Evolutionary conservation across 1,140 invertebrate genomes (phyloP).

Genomic region (Euglossa dilemma): DNA sequence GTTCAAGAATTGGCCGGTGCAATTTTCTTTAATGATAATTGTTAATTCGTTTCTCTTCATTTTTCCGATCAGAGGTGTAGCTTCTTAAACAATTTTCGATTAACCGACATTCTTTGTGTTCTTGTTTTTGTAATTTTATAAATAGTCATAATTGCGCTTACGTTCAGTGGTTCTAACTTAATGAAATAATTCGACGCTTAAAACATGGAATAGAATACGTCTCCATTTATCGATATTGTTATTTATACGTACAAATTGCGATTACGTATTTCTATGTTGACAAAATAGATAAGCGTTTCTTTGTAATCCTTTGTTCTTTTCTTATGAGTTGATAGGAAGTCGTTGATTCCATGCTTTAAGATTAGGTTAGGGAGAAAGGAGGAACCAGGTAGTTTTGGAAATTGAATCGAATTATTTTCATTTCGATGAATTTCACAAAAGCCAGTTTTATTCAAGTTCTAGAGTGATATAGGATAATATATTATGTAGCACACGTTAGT

Average conservation of each 20-base stretch:
- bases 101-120: background rate
- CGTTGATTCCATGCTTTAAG: background rate
- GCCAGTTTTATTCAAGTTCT: constrained; percentile 5
- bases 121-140: constrained; percentile 34
- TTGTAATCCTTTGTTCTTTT: background rate
- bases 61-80: background rate
- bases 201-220: background rate
- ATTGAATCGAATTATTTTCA: background rate
- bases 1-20: background rate
- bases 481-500: background rate
- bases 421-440: background rate
- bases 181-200: background rate
- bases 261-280: background rate
- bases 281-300: background rate
- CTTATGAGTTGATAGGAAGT: background rate
- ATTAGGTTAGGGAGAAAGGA: background rate
- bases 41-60: constrained; percentile 16
- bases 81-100: constrained; percentile 19
- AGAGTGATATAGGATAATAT: background rate
- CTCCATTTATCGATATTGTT: background rate
- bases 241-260: background rate
- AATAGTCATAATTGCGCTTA: background rate
- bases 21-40: constrained; percentile 5
- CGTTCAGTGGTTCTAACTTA: background rate
- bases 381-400: background rate